Conservation (phyloP, 1,140 invertebrate genomes). For the Trichomalopsis sarcophagae region DNA sequence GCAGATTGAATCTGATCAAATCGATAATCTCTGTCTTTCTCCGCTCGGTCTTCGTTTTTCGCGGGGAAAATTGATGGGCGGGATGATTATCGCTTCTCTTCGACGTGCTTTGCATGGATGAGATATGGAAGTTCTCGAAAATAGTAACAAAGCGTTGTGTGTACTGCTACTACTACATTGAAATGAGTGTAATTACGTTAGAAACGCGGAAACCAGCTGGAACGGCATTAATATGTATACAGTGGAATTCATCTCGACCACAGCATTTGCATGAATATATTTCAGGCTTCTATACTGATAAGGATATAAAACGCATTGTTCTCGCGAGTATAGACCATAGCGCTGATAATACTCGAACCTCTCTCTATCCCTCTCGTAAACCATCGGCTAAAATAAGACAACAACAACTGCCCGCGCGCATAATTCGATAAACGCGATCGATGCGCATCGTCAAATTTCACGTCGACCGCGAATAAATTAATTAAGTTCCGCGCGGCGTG, state of each 20-base stretch:
- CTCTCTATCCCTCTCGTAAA: too few relatives aligned
- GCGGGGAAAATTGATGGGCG: background rate
- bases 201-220: background rate
- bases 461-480: conserved; percentile 39
- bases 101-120: background rate
- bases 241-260: background rate
- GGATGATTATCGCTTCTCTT: background rate
- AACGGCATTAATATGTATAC: background rate
- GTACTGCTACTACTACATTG: background rate
- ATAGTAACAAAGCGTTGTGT: background rate
- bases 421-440: conserved; percentile 19
- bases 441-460: conserved; percentile 27
- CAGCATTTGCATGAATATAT: conserved; percentile 19
- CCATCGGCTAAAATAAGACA: too few relatives aligned
- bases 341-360: too few relatives aligned
- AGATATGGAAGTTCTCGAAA: background rate
- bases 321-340: too few relatives aligned
- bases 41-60: background rate
- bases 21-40: background rate
- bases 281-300: background rate
- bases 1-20: background rate
- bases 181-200: conserved; percentile 1
- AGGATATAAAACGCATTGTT: conserved; percentile 21
- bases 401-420: background rate
- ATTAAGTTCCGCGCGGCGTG: conserved; percentile 22